Conservation (phyloP, 2,888 invertebrate genomes). For the Barypeithes pellucidus region DNA sequence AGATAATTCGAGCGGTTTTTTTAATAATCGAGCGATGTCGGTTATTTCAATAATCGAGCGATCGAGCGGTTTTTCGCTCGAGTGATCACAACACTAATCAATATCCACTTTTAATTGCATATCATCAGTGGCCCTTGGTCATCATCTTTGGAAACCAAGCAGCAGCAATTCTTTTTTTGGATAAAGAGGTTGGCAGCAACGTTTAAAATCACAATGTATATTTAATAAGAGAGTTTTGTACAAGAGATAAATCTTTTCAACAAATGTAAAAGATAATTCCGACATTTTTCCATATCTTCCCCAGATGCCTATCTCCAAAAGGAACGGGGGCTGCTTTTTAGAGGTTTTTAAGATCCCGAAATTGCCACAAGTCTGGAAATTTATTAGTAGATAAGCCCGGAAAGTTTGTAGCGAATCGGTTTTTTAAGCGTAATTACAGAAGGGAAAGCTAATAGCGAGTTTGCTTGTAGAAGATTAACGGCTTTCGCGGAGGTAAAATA, state of each 20-base stretch:
- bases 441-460: constrained; percentile 24
- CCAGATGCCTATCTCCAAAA: constrained; percentile 18
- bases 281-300: constrained; percentile 11
- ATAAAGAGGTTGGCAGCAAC: too few species aligned
- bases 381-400: constrained; percentile 45
- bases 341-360: constrained; percentile 39
- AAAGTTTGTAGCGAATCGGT: constrained; percentile 34
- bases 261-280: constrained; percentile 5
- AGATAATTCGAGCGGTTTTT: too few species aligned
- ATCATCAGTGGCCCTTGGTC: too few species aligned
- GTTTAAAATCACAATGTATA: too few species aligned
- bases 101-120: too few species aligned
- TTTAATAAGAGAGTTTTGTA: too few species aligned
- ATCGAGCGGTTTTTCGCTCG: too few species aligned
- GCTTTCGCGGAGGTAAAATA: constrained; percentile 26
- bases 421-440: constrained; percentile 38
- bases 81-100: too few species aligned
- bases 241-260: background rate
- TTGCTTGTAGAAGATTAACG: constrained; percentile 21
- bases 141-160: too few species aligned
- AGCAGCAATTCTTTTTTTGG: too few species aligned
- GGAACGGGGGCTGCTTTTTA: constrained; percentile 36
- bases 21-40: too few species aligned
- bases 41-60: too few species aligned
- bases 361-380: constrained; percentile 35